Percentiles rank a stretch among this genome's conserved stretches.
phyloP scores from a whole-genome alignment of 2,888 invertebrate genomes.

The Candidula unifasciata region DNA sequence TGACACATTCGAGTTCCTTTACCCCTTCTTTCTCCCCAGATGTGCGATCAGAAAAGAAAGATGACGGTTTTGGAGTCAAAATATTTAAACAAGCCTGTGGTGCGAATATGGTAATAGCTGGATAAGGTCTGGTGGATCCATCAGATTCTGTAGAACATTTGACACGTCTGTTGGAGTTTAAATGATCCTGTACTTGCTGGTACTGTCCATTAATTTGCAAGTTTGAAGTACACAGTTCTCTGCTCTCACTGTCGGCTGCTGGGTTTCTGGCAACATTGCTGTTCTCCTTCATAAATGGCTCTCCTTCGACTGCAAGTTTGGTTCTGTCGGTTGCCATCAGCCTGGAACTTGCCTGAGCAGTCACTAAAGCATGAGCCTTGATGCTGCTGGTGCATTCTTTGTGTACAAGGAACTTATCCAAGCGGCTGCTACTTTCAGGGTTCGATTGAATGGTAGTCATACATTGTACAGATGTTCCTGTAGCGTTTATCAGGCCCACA shows the following conservation, averaged over 20 bases:
- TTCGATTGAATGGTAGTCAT: neutral
- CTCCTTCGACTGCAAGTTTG: neutral
- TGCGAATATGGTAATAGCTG: slow-evolving; percentile 31
- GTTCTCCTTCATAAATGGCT: neutral
- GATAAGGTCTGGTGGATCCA: neutral
- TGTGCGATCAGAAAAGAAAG: neutral
- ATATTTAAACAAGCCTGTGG: slow-evolving; percentile 38
- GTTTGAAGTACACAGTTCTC: neutral
- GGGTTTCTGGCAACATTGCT: neutral
- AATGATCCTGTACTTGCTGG: neutral
- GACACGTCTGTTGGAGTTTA: neutral
- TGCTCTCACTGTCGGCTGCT: neutral
- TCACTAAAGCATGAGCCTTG: neutral
- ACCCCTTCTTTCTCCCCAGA: neutral
- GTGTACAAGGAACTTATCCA: neutral
- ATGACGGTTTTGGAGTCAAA: neutral
- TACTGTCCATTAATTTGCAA: neutral
- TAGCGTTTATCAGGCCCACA: neutral
- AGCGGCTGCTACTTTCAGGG: neutral
- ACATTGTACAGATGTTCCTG: neutral
- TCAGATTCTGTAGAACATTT: neutral
- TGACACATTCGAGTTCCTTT: neutral
- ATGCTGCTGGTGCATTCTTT: neutral
- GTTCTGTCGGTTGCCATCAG: too few relatives aligned
- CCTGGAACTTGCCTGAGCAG: neutral